Evolutionary conservation across 37 sponge, comb jelly and placozoan species (phyloP).

Genomic region (Geodia barretti): DNA sequence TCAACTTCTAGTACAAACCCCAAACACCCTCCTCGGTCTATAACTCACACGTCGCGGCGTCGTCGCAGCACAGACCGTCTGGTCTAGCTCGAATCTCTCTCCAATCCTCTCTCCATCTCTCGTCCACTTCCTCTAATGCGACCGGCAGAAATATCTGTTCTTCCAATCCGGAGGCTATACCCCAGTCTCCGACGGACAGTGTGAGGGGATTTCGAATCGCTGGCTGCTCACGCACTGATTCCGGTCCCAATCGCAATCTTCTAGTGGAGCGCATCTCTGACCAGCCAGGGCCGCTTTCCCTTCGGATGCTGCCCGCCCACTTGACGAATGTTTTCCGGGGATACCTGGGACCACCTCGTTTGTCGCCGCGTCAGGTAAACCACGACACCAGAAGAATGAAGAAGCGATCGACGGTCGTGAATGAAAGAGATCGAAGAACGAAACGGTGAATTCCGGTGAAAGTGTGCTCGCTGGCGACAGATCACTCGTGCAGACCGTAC

Average conservation of each 20-base stretch:
- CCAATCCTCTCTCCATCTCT: slow-evolving; percentile 3
- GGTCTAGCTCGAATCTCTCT: too few relatives aligned
- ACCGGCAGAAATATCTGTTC: neutral
- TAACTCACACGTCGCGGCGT: slow-evolving; percentile 59
- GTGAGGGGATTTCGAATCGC: neutral
- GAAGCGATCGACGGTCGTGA: slow-evolving; percentile 41
- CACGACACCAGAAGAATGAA: slow-evolving; percentile 16
- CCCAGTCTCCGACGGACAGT: neutral
- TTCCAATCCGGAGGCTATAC: neutral
- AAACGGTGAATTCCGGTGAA: slow-evolving; percentile 24
- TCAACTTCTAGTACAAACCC: too few relatives aligned
- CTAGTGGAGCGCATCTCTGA: slow-evolving; percentile 64
- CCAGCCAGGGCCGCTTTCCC: slow-evolving; percentile 54
- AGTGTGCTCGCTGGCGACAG: slow-evolving; percentile 12
- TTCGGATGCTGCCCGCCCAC: slow-evolving; percentile 54
- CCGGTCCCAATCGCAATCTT: slow-evolving; percentile 37
- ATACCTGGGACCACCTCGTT: slow-evolving; percentile 63
- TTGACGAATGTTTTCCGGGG: neutral
- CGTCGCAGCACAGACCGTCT: slow-evolving; percentile 69
- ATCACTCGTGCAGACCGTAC: neutral
- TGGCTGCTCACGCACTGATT: slow-evolving; percentile 4
- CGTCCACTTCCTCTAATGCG: neutral
- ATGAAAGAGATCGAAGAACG: too few relatives aligned
- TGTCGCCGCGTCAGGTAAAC: slow-evolving; percentile 37
- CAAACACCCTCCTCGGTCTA: too few relatives aligned